A percentile compares a stretch with the other conserved stretches of the same genome.
These are phyloP conservation scores for Lypha dubia DNA, from an alignment of 2,888 invertebrate genomes.

Conservation along the genomic window DNA sequence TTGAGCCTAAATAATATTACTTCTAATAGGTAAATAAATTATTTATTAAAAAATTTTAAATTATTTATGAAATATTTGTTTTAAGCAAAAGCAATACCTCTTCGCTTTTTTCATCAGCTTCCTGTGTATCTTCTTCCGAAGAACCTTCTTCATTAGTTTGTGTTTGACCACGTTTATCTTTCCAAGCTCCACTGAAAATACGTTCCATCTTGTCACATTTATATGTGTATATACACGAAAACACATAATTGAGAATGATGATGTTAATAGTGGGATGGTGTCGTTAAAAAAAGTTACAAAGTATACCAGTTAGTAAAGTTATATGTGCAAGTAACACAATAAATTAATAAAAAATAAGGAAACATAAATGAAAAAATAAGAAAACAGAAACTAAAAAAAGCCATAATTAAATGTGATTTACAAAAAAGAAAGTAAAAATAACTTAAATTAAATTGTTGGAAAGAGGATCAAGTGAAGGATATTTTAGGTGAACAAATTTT, in stretches of 20 bases:
- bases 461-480: conserved; percentile 13
- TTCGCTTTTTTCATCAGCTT: conserved; percentile 74
- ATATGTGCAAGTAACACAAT: neutral
- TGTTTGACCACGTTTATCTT: conserved; percentile 88
- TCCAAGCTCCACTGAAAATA: conserved; percentile 95
- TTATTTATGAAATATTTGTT: neutral
- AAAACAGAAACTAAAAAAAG: neutral
- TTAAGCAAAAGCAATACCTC: conserved; percentile 76
- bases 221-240: conserved; percentile 16
- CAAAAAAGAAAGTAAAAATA: conserved; percentile 3
- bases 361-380: neutral
- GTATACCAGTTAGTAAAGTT: conserved; percentile 42
- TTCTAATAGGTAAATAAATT: too few species aligned
- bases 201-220: conserved; percentile 90
- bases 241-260: conserved; percentile 20
- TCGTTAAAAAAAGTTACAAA: conserved; percentile 47
- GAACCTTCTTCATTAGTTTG: conserved; percentile 78
- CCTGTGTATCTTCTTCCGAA: conserved; percentile 60
- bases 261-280: neutral
- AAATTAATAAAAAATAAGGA: neutral
- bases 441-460: conserved; percentile 38
- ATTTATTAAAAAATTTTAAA: too few species aligned
- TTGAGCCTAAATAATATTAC: too few species aligned
- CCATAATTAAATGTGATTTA: neutral
- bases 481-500: conserved; percentile 64